Evolutionary conservation across 1,140 invertebrate species (phyloP).

Genomic region (Leptinotarsa lineolata): DNA sequence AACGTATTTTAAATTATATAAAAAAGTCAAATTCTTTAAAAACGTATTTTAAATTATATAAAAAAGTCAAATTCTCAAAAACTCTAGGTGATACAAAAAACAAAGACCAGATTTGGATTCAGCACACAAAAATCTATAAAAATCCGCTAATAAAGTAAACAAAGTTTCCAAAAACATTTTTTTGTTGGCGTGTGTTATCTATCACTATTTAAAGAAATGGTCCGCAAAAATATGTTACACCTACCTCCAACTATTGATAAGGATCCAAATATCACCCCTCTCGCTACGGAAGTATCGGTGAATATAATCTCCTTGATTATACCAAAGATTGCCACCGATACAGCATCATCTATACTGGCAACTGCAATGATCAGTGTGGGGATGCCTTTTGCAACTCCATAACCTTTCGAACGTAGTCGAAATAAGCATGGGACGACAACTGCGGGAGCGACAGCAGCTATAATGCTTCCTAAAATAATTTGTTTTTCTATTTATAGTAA

Average conservation of each 20-base stretch:
- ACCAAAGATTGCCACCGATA: constrained; percentile 89
- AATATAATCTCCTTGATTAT: constrained; percentile 84
- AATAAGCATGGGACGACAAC: constrained; percentile 93
- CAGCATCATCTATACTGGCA: constrained; percentile 80
- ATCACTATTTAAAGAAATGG: no score
- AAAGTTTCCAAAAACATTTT: no score
- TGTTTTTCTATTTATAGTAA: neutral
- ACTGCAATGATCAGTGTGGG: constrained; percentile 92
- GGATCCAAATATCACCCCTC: constrained; percentile 71
- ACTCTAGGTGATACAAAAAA: no score
- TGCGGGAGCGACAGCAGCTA: constrained; percentile 92
- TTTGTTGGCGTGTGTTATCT: no score
- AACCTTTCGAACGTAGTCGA: constrained; percentile 73
- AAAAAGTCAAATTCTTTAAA: no score
- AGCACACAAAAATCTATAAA: no score
- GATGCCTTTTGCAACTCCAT: constrained; percentile 92
- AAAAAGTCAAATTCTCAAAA: no score
- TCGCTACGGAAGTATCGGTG: constrained; percentile 70
- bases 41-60: no score
- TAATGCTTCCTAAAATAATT: constrained; percentile 67
- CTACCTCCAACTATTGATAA: constrained; percentile 72
- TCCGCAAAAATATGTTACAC: neutral
- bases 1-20: no score
- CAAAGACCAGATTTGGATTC: no score
- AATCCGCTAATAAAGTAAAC: no score